Conservation (phyloP, 2,888 invertebrate species). For the Dorcus parallelipipedus region DNA sequence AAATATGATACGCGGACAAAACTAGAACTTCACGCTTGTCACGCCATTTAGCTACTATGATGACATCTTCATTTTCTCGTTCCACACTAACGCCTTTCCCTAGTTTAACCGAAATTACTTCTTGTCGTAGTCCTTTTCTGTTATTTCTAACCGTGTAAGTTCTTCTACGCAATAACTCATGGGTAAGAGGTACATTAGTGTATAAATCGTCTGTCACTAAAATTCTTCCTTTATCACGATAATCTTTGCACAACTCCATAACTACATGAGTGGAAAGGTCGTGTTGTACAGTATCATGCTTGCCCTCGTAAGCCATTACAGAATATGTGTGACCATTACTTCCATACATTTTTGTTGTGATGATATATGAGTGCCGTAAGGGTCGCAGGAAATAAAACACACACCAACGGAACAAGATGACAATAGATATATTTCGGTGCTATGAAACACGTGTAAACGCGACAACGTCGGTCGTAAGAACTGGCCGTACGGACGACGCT, state of each 20-base stretch:
- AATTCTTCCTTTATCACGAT: constrained; percentile 4
- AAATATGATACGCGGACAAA: too few species aligned
- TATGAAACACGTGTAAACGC: too few species aligned
- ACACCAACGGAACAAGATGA: too few species aligned
- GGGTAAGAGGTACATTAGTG: constrained; percentile 10
- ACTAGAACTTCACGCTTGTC: too few species aligned
- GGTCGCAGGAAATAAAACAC: too few species aligned
- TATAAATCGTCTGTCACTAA: constrained; percentile 21
- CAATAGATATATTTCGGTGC: too few species aligned
- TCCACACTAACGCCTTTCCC: not conserved
- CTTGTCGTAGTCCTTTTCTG: constrained; percentile 19
- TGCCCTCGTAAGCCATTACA: not conserved
- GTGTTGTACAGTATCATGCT: not conserved
- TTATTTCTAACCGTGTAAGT: constrained; percentile 8
- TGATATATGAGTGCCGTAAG: too few species aligned
- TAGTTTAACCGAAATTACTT: not conserved
- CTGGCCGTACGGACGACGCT: too few species aligned
- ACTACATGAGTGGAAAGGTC: constrained; percentile 1
- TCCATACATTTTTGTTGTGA: not conserved
- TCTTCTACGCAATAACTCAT: not conserved
- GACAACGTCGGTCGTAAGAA: too few species aligned
- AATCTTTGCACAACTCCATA: constrained; percentile 3
- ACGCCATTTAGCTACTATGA: too few species aligned
- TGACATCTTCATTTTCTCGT: not conserved
- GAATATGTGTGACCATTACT: not conserved